These are phyloP conservation scores for Halcyon chelicuti DNA, from an alignment of 2,797 vertebrate genomes.

Conservation along the genomic window DNA sequence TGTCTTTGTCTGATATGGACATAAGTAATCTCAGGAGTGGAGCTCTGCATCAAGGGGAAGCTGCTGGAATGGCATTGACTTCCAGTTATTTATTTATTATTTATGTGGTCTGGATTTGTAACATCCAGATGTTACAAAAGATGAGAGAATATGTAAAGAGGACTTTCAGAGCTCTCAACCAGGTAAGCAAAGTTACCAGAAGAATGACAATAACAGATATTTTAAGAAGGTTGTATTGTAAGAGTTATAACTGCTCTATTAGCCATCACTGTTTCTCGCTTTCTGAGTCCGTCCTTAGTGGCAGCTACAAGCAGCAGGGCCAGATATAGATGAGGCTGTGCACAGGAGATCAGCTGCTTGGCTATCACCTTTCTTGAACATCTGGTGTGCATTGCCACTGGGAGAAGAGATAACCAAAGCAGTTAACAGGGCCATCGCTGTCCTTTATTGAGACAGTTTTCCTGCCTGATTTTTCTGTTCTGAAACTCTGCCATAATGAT, in stretches of 20 bases:
- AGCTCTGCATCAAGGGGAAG: background rate
- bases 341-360: background rate
- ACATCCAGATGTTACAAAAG: background rate
- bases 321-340: background rate
- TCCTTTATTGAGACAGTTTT: background rate
- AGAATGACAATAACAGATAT: background rate
- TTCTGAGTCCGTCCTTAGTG: background rate
- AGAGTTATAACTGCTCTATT: accelerated
- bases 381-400: background rate
- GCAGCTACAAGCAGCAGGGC: background rate
- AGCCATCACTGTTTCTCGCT: background rate
- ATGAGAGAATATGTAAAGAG: no score
- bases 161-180: background rate
- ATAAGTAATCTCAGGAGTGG: background rate
- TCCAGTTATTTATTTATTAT: background rate
- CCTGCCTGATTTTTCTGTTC: background rate
- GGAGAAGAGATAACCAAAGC: background rate
- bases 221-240: accelerated
- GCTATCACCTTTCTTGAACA: background rate
- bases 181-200: background rate
- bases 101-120: background rate
- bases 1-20: background rate
- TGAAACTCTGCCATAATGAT: background rate
- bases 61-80: background rate
- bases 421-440: background rate